These are phyloP conservation scores for Aphidius gifuensis DNA, from an alignment of 1,140 invertebrate species.

Conservation along the genomic window DNA sequence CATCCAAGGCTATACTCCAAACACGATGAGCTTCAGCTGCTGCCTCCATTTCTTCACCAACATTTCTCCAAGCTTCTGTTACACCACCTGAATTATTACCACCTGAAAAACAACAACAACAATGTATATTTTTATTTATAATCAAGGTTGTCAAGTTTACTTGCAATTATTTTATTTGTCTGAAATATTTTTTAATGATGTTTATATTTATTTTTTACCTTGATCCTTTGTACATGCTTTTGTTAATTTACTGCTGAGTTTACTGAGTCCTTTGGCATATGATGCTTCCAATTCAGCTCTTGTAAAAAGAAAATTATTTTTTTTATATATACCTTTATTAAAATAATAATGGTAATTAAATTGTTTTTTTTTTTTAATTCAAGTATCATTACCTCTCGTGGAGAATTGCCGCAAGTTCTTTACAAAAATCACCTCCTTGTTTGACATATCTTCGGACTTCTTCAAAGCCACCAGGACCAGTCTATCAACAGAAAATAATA, in stretches of 20 bases:
- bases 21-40: conserved; percentile 83
- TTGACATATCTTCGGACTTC: conserved; percentile 88
- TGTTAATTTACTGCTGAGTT: conserved; percentile 79
- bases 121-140: neutral
- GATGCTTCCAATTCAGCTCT: conserved; percentile 80
- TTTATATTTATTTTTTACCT: conserved; percentile 32
- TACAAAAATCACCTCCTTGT: conserved; percentile 91
- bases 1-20: conserved; percentile 72
- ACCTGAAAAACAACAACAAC: conserved; percentile 33
- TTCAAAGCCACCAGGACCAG: conserved; percentile 84
- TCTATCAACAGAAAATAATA: conserved; percentile 59
- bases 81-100: conserved; percentile 77
- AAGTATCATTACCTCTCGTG: conserved; percentile 75
- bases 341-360: no score
- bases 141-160: no score
- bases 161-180: no score
- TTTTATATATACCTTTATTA: neutral
- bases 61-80: conserved; percentile 84
- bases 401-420: conserved; percentile 81
- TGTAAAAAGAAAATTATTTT: conserved; percentile 49
- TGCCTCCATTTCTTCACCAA: conserved; percentile 85
- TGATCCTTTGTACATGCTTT: conserved; percentile 69
- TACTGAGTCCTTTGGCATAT: conserved; percentile 86
- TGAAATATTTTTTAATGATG: no score
- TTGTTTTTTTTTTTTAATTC: conserved; percentile 1